These are phyloP conservation scores for Podarcis lilfordi DNA, from an alignment of 2,797 vertebrate species.

Conservation along the genomic window DNA sequence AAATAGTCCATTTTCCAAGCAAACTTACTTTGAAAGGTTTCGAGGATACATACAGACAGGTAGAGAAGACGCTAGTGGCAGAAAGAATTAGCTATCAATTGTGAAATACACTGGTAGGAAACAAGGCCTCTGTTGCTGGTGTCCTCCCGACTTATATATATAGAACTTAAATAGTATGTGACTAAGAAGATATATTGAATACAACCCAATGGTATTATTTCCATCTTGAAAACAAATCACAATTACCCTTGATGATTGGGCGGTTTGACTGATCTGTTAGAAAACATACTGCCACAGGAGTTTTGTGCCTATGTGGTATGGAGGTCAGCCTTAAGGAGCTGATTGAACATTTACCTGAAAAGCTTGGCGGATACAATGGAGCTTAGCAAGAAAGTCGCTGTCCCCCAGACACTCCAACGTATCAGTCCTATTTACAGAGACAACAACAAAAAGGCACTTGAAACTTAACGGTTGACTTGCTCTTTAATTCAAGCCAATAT, in stretches of 20 bases:
- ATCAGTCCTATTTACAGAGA: constrained; percentile 84
- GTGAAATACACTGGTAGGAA: too few species aligned
- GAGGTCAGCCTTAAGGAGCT: background rate
- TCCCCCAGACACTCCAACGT: constrained; percentile 93
- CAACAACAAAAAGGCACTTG: background rate
- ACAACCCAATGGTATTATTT: too few species aligned
- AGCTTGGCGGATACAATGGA: constrained; percentile 94
- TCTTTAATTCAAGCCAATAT: constrained; percentile 9
- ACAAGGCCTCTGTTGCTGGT: too few species aligned
- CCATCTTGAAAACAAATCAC: too few species aligned
- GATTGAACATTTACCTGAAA: constrained; percentile 85
- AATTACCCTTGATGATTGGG: background rate
- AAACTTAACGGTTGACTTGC: constrained; percentile 21
- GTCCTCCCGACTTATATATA: too few species aligned
- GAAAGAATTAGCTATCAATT: too few species aligned
- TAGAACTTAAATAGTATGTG: too few species aligned
- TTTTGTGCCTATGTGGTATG: background rate
- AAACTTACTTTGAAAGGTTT: background rate
- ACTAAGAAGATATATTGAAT: too few species aligned
- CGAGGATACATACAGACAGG: too few species aligned
- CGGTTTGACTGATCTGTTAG: background rate
- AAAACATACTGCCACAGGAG: background rate
- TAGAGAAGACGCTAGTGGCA: too few species aligned
- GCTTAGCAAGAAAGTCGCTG: constrained; percentile 94
- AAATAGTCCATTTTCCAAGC: background rate